Conservation (phyloP, 1,140 invertebrate genomes). For the Berghia stephanieae region DNA sequence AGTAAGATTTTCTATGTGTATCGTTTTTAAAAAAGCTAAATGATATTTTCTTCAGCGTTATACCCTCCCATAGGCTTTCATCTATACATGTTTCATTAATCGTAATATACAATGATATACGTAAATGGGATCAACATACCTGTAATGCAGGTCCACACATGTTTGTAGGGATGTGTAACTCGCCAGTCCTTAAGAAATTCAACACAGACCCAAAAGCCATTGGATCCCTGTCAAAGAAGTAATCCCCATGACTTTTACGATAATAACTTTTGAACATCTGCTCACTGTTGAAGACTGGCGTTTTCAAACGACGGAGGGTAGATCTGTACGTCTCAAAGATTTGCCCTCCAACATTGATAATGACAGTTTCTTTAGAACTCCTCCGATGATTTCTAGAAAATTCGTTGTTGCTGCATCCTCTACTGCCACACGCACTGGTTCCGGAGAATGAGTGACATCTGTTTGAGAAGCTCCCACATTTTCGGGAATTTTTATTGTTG, state of each 20-base stretch:
- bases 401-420: constrained; percentile 13
- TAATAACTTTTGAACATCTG: constrained; percentile 55
- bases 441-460: constrained; percentile 10
- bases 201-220: constrained; percentile 55
- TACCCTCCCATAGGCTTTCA: too few species aligned
- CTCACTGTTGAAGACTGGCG: constrained; percentile 49
- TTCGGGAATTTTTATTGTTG: not conserved
- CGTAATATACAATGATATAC: too few species aligned
- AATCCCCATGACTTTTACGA: constrained; percentile 76
- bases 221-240: constrained; percentile 62
- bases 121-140: not conserved
- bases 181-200: constrained; percentile 59
- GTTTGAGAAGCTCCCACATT: constrained; percentile 13
- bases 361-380: constrained; percentile 45
- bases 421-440: constrained; percentile 8
- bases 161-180: constrained; percentile 60
- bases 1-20: too few species aligned
- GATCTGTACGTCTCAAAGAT: constrained; percentile 55
- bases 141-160: constrained; percentile 53
- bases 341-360: constrained; percentile 58
- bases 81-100: too few species aligned
- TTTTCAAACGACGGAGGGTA: constrained; percentile 52
- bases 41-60: too few species aligned
- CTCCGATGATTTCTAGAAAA: constrained; percentile 10
- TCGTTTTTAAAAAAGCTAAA: too few species aligned